These are phyloP conservation scores for Phylloscopus trochiloides DNA, from an alignment of 2,113 vertebrate species.

Conservation along the genomic window DNA sequence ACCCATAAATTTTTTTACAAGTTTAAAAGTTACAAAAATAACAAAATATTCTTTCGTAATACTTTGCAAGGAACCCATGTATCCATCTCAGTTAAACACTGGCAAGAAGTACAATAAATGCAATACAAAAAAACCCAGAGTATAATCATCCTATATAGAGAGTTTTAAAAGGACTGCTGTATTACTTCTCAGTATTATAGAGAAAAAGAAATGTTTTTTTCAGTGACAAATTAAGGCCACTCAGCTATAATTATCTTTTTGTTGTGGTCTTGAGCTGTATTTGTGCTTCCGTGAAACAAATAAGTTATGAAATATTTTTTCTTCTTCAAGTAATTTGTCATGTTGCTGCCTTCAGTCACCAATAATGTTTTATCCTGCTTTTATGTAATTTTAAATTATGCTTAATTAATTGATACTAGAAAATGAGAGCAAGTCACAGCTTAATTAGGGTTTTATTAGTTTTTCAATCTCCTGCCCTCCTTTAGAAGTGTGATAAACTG, in stretches of 20 bases:
- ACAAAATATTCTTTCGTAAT: background rate
- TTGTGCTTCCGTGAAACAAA: background rate
- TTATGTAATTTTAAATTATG: slow-evolving; percentile 14
- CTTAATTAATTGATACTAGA: background rate
- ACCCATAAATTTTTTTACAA: background rate
- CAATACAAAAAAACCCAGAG: background rate
- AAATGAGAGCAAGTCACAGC: background rate
- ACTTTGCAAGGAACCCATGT: background rate
- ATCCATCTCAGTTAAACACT: background rate
- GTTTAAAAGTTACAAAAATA: background rate
- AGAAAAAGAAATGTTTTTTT: fast-evolving
- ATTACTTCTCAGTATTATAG: background rate
- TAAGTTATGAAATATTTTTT: background rate
- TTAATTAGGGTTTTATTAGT: slow-evolving; percentile 2
- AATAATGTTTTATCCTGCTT: background rate
- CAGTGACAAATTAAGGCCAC: background rate
- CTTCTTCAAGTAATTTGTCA: background rate
- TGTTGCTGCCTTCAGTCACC: background rate
- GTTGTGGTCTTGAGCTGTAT: background rate
- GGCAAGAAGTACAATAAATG: background rate
- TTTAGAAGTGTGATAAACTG: background rate
- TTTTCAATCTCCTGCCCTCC: background rate
- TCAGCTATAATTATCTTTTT: background rate
- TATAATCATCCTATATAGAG: background rate
- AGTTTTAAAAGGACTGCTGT: background rate